Base-by-base conservation (phyloP, 2,797 vertebrate genomes). In the Melanotaenia boesemani region DNA sequence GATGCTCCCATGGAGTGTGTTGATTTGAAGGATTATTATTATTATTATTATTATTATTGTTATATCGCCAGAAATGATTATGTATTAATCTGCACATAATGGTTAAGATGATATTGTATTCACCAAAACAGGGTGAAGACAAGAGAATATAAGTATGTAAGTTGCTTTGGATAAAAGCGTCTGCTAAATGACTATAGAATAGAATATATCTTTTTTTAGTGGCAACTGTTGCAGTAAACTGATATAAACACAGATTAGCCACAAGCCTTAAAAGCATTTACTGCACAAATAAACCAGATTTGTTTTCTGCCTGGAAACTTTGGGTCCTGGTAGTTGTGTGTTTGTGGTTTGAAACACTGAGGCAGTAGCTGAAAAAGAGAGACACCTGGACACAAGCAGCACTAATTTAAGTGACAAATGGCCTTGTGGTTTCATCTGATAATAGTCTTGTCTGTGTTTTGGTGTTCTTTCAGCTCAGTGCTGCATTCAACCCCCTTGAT, bases 151-250 rank as follows among this genome's bases (percentile, higher is more conserved):
- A n/a, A n/a, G n/a, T n/a, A n/a, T n/a, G n/a, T n/a, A n/a, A 28
- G 26, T 28, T 26, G 26, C 2, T 28, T 28, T 28, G 26, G 26
- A 28, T 28, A 28, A 28, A 28, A 28, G 26, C 26, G 26, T 28
- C 26, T 28, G 26, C 26, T 28, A 28, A 28, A 28, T 28, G 26
- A 28, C 26, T 28, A 28, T 28, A 28, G 26, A 28, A 28, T 28
- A 28, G 26, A 28, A 28, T 28, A 28, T 28, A 28, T 2, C 26
- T 28, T 22, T 6, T 8, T 22, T n/a, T n/a, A 50, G 15, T 58
- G 28, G 20, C 39, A 44, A 22, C 30, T 65, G 39, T 36, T 54
- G 34, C 20, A 41, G 11, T 55, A 44, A 63, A 71, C 56, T 39
- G 30, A 18, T 15, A 18, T 41, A 11, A 6, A 41, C 20, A 22